Evolutionary conservation across 1,140 invertebrate species (phyloP), one percentile per base, ranked within the genome.

Genomic region (Drosophila yakuba): DNA sequence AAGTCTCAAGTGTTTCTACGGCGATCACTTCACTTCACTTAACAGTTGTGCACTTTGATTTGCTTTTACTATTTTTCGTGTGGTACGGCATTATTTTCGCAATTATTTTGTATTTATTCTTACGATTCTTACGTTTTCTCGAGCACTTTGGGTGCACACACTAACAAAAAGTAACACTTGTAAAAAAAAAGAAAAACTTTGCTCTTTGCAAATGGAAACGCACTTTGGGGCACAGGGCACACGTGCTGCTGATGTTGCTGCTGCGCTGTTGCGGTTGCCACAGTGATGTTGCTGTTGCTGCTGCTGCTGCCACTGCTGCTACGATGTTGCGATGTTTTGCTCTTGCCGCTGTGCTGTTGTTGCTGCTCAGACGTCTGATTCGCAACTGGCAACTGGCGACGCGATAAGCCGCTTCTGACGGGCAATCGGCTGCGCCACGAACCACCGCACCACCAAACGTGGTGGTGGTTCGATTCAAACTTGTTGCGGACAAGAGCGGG

Each of bases 71-170:
- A 10, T 2, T 32, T 32, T 7, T 8, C 28, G 32, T 32, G 32
- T 32, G 32, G 32, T 10, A 32, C 10, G 32, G 7, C 32, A 32
- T 10, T 28, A 28, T 50, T 32, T 15, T 50, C n/a, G 45, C n/a
- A 14, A 25, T 7, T 7, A 28, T 25, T 50, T 28, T 12, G 25
- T 10, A 23, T 58, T 47, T 58, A 32, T 23, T 14, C 15, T 44
- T 43, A 28, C 11, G 7, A 38, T 45, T 14, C 15, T 44, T 43
- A 28, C 11, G 4, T 23, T 45, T n/a, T 74, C 64, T 63, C n/a
- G 56, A 72, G 77, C 66, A 81, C 77, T 72, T 66, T 58, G 17
- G 43, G 3, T 15, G 77, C 50, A 44, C 60, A 75, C 78, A 75
- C 66, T 56, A 32, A 32, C 14, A 47, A 55, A 41, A 41, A 15